A percentile compares a stretch with the other conserved stretches of the same genome.
Conservation (phyloP, 2,888 invertebrate genomes). For the Protophormia terraenovae region DNA sequence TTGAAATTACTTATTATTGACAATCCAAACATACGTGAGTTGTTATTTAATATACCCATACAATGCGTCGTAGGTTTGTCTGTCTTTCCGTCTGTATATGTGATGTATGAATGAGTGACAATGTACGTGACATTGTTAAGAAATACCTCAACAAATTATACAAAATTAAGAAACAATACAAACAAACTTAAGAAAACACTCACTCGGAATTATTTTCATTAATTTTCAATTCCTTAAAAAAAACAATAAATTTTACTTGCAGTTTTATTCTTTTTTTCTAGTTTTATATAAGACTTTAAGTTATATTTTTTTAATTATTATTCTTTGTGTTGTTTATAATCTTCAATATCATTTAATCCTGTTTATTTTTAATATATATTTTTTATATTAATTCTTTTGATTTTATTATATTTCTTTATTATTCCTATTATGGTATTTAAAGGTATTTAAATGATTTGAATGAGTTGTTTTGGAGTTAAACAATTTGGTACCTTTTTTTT, state of each 20-base stretch:
- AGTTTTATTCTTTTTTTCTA: not conserved
- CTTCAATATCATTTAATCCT: constrained; percentile 10
- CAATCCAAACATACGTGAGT: constrained; percentile 61
- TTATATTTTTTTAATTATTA: not conserved
- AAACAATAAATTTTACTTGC: not conserved
- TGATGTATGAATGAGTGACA: constrained; percentile 45
- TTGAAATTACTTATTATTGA: constrained; percentile 67
- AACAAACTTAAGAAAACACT: not conserved
- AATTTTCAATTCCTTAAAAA: not conserved
- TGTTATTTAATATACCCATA: constrained; percentile 63
- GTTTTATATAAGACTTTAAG: not conserved
- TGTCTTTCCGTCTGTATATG: not conserved
- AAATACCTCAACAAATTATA: constrained; percentile 55
- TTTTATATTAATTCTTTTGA: not conserved
- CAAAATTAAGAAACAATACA: not conserved
- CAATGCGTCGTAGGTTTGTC: constrained; percentile 7
- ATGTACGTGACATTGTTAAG: constrained; percentile 65
- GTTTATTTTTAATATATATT: not conserved
- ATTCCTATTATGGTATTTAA: not conserved
- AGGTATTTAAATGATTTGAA: not conserved
- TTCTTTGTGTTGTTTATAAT: not conserved
- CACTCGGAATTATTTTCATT: not conserved
- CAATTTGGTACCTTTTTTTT: not conserved
- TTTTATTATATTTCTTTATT: not conserved
- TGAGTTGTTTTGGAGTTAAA: no score